Evolutionary conservation across 2,888 invertebrate genomes (phyloP), one percentile per base, ranked within the genome.

Genomic region (Eutolmus rufibarbis): DNA sequence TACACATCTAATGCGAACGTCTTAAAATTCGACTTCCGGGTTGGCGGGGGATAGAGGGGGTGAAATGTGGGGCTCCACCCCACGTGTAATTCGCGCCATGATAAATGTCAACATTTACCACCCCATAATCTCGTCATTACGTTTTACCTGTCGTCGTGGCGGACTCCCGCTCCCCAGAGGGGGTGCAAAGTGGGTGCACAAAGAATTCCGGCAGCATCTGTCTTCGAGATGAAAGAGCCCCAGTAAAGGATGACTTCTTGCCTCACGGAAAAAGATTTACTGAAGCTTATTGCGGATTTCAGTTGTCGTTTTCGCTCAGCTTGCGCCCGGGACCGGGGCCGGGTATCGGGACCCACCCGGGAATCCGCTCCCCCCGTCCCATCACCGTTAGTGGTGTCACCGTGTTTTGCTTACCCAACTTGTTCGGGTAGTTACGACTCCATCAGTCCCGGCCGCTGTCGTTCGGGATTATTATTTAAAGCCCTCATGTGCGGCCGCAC

Each of bases 41-140:
- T 1, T 66, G 14, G 12, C 57, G 8, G 28, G 12, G 66, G 28
- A 12, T 34, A 34, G 8, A 19, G 57, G 23, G 57, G 57, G 43
- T 46, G 37, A 5, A 34, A 82, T 57, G 66, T 82, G 12, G 7
- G 37, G 51, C 14, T 82, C 16, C 78, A 8, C 57, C n/a, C 8
- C 12, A 12, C 43, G 43, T 66, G 82, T 82, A 66, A 57, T 56
- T 66, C 82, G 57, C 34, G 82, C 57, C 19, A 82, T 82, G 82
- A 82, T 82, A 82, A 82, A 82, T 82, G 82, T 82, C 82, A 82
- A 82, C 82, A 82, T 82, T 82, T 82, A 82, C 82, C 82, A 82
- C 82, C 66, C 66, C 40, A 82, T 82, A 82, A 82, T 82, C 82
- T 66, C 40, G 37, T 82, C 82, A 82, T 82, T 82, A 82, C 57